Conservation (phyloP, 2,797 vertebrate species). For the Manis pentadactyla region DNA sequence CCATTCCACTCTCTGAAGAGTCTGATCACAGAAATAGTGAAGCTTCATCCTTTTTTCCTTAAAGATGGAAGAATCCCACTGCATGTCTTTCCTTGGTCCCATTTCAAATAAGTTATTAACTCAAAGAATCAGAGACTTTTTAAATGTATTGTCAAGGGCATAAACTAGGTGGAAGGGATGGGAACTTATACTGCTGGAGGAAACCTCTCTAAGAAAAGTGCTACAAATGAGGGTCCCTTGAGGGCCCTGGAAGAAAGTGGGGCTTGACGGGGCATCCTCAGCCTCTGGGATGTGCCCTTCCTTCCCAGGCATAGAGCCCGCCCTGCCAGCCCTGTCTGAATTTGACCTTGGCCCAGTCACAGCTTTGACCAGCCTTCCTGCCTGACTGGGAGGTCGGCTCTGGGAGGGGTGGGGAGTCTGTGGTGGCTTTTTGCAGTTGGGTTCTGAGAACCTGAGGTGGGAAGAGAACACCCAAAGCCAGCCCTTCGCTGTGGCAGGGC, state of each 20-base stretch:
- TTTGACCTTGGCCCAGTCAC: background rate
- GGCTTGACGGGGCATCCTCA: background rate
- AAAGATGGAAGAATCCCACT: background rate
- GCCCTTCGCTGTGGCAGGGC: background rate
- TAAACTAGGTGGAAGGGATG: background rate
- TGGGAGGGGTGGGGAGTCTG: background rate
- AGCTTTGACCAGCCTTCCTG: background rate
- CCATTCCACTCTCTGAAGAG: background rate
- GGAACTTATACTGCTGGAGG: background rate
- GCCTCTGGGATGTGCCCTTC: background rate
- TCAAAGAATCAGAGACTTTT: background rate
- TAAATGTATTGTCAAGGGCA: background rate
- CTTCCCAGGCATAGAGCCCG: background rate
- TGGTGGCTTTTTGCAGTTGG: background rate
- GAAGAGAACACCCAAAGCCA: background rate
- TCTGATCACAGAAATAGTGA: background rate
- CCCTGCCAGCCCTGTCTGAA: background rate
- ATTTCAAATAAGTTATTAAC: conserved; percentile 44
- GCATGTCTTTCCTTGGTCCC: background rate
- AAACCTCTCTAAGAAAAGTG: background rate
- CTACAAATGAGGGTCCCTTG: background rate
- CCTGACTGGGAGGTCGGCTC: background rate
- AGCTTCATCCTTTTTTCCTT: background rate
- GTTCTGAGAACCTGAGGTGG: background rate
- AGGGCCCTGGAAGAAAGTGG: background rate